Evolutionary conservation across 2,113 vertebrate species (phyloP).

Genomic region (Heteronetta atricapilla): DNA sequence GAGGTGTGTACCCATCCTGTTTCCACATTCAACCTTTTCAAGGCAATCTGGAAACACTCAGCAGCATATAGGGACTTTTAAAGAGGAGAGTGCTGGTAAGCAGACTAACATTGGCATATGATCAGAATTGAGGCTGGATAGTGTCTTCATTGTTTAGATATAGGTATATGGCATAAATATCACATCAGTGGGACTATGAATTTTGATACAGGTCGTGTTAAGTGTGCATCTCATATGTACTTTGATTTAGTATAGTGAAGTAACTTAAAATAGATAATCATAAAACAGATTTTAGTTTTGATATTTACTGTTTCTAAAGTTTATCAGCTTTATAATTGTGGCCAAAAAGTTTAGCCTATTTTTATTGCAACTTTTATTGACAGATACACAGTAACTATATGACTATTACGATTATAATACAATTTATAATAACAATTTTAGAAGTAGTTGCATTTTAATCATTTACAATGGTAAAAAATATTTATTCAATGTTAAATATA

Average conservation of each 20-base stretch:
- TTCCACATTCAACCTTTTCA: not conserved
- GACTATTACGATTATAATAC: not conserved
- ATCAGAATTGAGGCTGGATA: not conserved
- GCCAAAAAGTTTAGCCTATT: not conserved
- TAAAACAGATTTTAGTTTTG: not conserved
- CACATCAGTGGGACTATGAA: not conserved
- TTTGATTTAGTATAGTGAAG: not conserved
- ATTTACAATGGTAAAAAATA: not conserved
- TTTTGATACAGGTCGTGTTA: not conserved
- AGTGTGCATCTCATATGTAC: not conserved
- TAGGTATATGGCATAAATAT: not conserved
- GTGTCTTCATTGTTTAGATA: not conserved
- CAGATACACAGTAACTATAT: not conserved
- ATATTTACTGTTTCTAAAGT: not conserved
- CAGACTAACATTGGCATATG: not conserved
- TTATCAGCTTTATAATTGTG: not conserved
- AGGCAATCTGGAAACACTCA: not conserved
- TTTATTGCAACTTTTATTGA: not conserved
- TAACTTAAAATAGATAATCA: not conserved
- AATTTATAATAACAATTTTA: not conserved
- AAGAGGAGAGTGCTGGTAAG: not conserved
- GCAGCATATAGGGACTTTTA: not conserved
- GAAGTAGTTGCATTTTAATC: not conserved
- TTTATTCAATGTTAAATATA: not conserved
- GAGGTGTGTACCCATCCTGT: not conserved